Percentiles rank a stretch among this genome's conserved stretches.
These are phyloP conservation scores for Lypha dubia DNA, from an alignment of 2,888 invertebrate genomes.

Conservation along the genomic window DNA sequence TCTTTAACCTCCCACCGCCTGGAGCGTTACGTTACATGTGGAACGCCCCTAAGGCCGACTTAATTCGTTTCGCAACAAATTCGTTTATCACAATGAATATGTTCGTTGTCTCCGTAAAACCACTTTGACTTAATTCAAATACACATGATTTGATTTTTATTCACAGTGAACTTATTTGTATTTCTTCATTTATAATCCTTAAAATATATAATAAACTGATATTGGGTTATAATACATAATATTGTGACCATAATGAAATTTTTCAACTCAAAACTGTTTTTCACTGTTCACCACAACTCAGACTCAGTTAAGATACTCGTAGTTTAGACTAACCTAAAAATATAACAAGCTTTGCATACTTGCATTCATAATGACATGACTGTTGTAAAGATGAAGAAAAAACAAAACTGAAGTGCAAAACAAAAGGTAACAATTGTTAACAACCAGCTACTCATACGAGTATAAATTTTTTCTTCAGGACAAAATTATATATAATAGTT, in stretches of 20 bases:
- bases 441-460: conserved; percentile 53
- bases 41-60: no score
- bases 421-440: conserved; percentile 59
- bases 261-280: conserved; percentile 1
- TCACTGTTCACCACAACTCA: conserved; percentile 36
- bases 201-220: conserved; percentile 9
- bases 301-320: conserved; percentile 40
- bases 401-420: conserved; percentile 14
- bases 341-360: conserved; percentile 38
- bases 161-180: no score
- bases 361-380: conserved; percentile 32
- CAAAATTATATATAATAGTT: conserved; percentile 51
- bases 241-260: conserved; percentile 54
- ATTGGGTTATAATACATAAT: conserved; percentile 18
- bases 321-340: conserved; percentile 49
- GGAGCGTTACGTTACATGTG: no score
- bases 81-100: no score
- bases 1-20: no score
- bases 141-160: no score
- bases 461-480: conserved; percentile 27
- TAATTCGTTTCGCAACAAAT: no score
- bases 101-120: no score
- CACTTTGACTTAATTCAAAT: no score
- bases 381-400: not conserved
- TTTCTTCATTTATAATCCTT: not conserved